These are phyloP conservation scores for Empis stercorea DNA, from an alignment of 2,888 invertebrate species.

Conservation along the genomic window DNA sequence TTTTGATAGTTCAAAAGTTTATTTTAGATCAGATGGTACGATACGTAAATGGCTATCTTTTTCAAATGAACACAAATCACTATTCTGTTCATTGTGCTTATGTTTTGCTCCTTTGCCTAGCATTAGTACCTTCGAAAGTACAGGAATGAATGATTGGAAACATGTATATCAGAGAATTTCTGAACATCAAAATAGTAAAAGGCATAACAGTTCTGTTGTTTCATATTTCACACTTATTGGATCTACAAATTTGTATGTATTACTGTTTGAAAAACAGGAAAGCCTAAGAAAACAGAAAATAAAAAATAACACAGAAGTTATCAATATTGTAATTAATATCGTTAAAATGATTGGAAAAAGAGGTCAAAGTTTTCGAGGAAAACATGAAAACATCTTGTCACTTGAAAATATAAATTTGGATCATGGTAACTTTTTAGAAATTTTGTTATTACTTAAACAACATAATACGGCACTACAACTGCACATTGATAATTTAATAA, in stretches of 20 bases:
- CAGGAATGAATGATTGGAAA: background rate
- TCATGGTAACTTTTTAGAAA: slow-evolving; percentile 1
- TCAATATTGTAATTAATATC: background rate
- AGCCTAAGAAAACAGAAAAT: background rate
- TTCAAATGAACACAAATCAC: background rate
- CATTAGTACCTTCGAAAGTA: background rate
- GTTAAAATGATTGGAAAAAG: background rate
- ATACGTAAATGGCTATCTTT: background rate
- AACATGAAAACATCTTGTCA: slow-evolving; percentile 1
- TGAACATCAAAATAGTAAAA: background rate
- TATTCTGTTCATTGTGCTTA: background rate
- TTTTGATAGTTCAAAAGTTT: background rate
- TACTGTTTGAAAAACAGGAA: background rate
- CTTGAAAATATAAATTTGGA: slow-evolving; percentile 1
- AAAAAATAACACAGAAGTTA: background rate
- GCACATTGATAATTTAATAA: slow-evolving; percentile 1
- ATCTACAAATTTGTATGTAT: background rate
- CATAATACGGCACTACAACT: background rate
- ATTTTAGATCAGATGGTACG: background rate
- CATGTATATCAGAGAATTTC: background rate
- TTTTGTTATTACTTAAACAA: slow-evolving; percentile 1
- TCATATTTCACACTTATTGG: background rate
- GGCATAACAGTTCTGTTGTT: background rate
- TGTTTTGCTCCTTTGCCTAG: background rate
- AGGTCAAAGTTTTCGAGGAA: background rate